Evolutionary conservation across 2,888 invertebrate genomes (phyloP), one percentile per base, ranked within the genome.

Genomic region (Erebia palarica): DNA sequence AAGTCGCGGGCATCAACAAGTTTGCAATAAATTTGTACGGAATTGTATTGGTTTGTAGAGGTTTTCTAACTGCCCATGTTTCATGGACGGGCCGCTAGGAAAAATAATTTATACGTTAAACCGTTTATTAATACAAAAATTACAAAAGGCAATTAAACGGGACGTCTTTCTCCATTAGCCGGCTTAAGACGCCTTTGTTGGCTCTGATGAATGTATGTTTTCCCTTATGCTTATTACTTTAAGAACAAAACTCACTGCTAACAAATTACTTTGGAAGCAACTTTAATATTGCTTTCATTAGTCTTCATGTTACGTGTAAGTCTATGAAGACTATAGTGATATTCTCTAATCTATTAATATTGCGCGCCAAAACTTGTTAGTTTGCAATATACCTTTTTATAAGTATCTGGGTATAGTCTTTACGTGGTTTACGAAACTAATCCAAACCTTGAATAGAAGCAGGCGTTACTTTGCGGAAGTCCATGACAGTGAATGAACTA

Each of bases 81-180:
- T 47, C 14, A 86, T 84, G 80, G 82, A 79, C 81, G 81, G 78
- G 81, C 82, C 75, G 84, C 84, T 85, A 87, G 83, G 83, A 84
- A 88, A 90, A 87, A 88, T 86, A 88, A 88, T 89, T 91, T 90
- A 88, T 87, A 87, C 85, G 83, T 82, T 82, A 82, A 81, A 84
- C 80, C 84, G 84, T 84, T 88, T 84, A 84, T 84, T 81, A 84
- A n/a, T n/a, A n/a, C 82, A 92, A 91, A 92, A 91, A 92, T 87
- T 90, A 89, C 86, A 87, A 89, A 88, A 89, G 88, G 87, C 90
- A 91, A 92, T 91, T 90, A 91, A 83, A 90, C 85, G 84, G 85
- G 86, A 87, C 89, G 89, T 90, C 91, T 83, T 87, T 92, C 91
- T 90, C 91, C 87, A 89, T 91, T 92, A 90, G 83, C 79, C 69